Base-by-base conservation (phyloP, 2,888 invertebrate species). In the Nomada fucata region DNA sequence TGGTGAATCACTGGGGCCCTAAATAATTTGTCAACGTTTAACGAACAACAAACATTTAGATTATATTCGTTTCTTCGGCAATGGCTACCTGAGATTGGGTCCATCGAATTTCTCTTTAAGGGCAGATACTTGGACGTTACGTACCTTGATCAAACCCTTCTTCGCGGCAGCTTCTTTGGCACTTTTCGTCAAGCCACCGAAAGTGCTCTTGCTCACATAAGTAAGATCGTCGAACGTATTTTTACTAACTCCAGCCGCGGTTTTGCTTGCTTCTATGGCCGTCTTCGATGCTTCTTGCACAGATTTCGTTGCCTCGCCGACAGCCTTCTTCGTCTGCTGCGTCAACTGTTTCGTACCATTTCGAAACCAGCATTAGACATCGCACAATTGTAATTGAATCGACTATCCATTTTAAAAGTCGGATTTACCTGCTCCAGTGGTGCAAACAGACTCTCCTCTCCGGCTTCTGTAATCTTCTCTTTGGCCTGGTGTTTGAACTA, bases 161-260 rank as follows among this genome's bases (percentile, higher is more conserved):
- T 98, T 98, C 0, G 97, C 95, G 3, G 97, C 98, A 1, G 95
- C 98, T 94, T 98, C 98, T 91, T 98, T 97, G 1, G 98, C 98
- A 90, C 97, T 97, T 94, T 98, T 98, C 0, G 98, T 98, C 23
- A 98, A 94, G 93, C 98, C 98, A 0, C 97, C 98, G 59, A 98
- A 94, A 0, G 98, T 98, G 44, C 97, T 97, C 93, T 97, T 98
- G n/a, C 98, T 97, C 5, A 98, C 98, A 90, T 97, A 97, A 0
- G 97, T 97, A 36, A 98, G 94, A 92, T 98, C 98, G 82, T 98
- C 98, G 7, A 98, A 94, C 0, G 98, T 98, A 89, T 97, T 97
- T 92, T 97, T 97, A 90, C 97, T 97, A 13, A 97, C 97, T 10
- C 97, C 97, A 0, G 97, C 97, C 0, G 98, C 98, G 18, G 97